Conservation (phyloP, 2,888 invertebrate genomes). For the Ptychoptera contaminata region DNA sequence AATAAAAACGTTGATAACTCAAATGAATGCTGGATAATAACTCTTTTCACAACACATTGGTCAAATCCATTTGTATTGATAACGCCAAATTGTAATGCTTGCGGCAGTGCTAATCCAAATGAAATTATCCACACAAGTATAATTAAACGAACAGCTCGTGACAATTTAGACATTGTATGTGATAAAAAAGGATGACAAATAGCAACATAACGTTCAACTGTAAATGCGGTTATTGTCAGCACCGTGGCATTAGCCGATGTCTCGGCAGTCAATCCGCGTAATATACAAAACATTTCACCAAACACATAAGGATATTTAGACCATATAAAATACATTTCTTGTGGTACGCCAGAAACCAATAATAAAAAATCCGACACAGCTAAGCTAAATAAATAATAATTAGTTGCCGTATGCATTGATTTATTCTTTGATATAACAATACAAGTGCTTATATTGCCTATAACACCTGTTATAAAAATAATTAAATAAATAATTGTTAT, state of each 20-base stretch:
- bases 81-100: slow-evolving; percentile 64
- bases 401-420: slow-evolving; percentile 69
- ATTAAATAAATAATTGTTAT: slow-evolving; percentile 58
- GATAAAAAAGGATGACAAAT: slow-evolving; percentile 46
- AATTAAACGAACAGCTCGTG: slow-evolving; percentile 63
- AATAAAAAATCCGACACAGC: slow-evolving; percentile 70
- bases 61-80: slow-evolving; percentile 18
- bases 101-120: slow-evolving; percentile 56
- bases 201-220: slow-evolving; percentile 54
- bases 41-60: slow-evolving; percentile 23
- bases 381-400: slow-evolving; percentile 70
- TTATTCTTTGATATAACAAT: slow-evolving; percentile 67
- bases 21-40: slow-evolving; percentile 36
- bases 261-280: slow-evolving; percentile 64
- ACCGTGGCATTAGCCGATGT: slow-evolving; percentile 66
- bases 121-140: slow-evolving; percentile 64
- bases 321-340: slow-evolving; percentile 68
- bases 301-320: slow-evolving; percentile 62
- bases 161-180: slow-evolving; percentile 70
- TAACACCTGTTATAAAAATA: slow-evolving; percentile 63
- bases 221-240: slow-evolving; percentile 68
- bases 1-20: slow-evolving; percentile 54
- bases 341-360: slow-evolving; percentile 60
- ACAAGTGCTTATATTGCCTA: slow-evolving; percentile 74
- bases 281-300: slow-evolving; percentile 62